Base-by-base conservation (phyloP, 2,888 invertebrate species). In the Himalopsyche tibetana region DNA sequence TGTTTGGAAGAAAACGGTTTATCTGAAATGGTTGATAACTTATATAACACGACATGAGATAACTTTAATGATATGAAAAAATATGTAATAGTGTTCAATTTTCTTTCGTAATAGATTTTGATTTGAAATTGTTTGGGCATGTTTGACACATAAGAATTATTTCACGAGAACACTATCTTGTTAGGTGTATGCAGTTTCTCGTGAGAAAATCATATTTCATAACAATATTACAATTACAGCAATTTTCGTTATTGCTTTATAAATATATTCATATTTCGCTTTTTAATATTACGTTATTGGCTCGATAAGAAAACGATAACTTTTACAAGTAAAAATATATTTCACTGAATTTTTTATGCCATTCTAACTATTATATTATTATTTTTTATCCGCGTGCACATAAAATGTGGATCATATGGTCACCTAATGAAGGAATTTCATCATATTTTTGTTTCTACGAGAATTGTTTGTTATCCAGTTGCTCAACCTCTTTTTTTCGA, bases 111-210 rank as follows among this genome's bases (percentile, higher is more conserved):
- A 63, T 6, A 15, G 2, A 63, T 28, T 63, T 63, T 19, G 63
- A 63, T 63, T 63, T 63, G 19, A 63, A 19, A 63, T 63, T 19
- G 63, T 63, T 63, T 5, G 63, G 63, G 63, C 63, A 63, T 63
- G 28, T 63, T 63, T 63, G 63, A 63, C 63, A 63, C 63, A 56
- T 56, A 63, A 63, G 6, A 63, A 63, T 63, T 2, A 63, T 63
- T 63, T 9, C 5, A 28, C 63, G 63, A 63, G 63, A 19, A 8
- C 28, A 19, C 11, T 15, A 63, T 19, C 19, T 17, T n/a, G 5
- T 56, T 4, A 56, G n/a, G 19, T 19, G 5, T 63, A 63, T 63
- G 63, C 63, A 63, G 63, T 28, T 63, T 19, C 63, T 63, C 63
- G 19, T 63, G 63, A 63, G 63, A 63, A 63, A 63, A 63, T 19